Evolutionary conservation across 2,888 invertebrate genomes (phyloP), one percentile per base, ranked within the genome.

Genomic region (Mesorhabditis belari): DNA sequence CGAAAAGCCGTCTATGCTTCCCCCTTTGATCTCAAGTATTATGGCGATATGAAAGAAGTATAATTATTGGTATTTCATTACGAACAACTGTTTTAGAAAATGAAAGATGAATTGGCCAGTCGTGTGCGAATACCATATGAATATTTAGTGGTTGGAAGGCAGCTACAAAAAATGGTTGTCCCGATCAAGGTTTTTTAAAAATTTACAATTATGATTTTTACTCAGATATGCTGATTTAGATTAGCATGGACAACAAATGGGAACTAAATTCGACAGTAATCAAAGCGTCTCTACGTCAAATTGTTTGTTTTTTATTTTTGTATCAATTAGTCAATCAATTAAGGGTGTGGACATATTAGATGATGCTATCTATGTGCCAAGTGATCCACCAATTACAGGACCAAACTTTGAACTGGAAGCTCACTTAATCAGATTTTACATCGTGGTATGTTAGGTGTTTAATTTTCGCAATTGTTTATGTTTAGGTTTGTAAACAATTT

Each of bases 401-500:
- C 93, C 93, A 0, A 88, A 93, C 83, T 82, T 90, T 69, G 85
- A 86, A 50, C 84, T 89, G 55, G 88, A 93, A 81, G 86, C 87
- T 19, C 91, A 90, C 81, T 55, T 79, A 3, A 52, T 77, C 62
- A 67, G 78, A 55, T 79, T 77, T 57, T 77, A 77, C 55, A 49
- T 77, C 24, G 74, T 74, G 25, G 74, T 73, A 53, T 12, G 65
- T 63, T 23, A 4, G 44, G 27, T 21, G 5, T 17, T 5, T 27
- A 12, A 26, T 6, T 23, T 5, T 5, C 6, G 26, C 17, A 12
- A 17, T 4, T 24, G 19, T 9, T 35, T 4, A n/a, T 52, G 50
- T 58, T 28, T 49, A 64, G 61, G 44, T 67, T 3, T 60, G 63
- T 28, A 69, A 72, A 19, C 70, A 75, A 55, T 77, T 75, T 55